Conservation (phyloP, 2,113 vertebrate species). For the Poeciliopsis turrubarensis region DNA sequence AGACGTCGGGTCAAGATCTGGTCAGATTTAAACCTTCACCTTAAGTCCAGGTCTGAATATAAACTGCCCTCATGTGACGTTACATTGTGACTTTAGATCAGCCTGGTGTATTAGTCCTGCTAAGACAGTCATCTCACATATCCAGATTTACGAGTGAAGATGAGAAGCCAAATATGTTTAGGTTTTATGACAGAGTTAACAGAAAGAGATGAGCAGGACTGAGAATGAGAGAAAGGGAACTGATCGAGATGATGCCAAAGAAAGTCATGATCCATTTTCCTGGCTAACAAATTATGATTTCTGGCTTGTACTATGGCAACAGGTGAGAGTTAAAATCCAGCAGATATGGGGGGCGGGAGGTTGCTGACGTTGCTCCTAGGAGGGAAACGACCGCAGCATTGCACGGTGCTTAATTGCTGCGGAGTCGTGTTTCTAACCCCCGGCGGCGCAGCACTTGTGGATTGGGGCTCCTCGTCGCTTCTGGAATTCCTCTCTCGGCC, state of each 20-base stretch:
- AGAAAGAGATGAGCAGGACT: not conserved
- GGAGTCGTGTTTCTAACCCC: conserved; percentile 67
- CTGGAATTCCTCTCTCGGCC: conserved; percentile 64
- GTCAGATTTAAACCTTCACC: conserved; percentile 16
- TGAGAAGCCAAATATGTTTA: conserved; percentile 13
- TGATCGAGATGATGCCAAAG: not conserved
- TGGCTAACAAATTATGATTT: conserved; percentile 38
- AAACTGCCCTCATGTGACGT: conserved; percentile 21
- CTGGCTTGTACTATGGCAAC: conserved; percentile 54
- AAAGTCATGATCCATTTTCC: conserved; percentile 47
- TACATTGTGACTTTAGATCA: conserved; percentile 31
- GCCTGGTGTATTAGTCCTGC: conserved; percentile 18
- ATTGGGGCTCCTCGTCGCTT: conserved; percentile 53
- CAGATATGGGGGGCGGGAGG: not conserved
- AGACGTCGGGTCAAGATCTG: not conserved
- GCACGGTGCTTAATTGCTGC: conserved; percentile 54
- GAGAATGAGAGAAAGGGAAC: not conserved
- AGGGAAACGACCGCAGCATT: conserved; percentile 18
- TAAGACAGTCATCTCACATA: conserved; percentile 16
- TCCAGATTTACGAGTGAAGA: conserved; percentile 30
- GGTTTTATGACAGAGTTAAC: conserved; percentile 2
- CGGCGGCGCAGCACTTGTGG: conserved; percentile 47
- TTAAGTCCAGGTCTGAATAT: conserved; percentile 21
- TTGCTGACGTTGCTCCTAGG: conserved; percentile 58
- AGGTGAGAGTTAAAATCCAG: conserved; percentile 52